Conservation (phyloP, 2,113 vertebrate species). For the Brachirus orientalis region DNA sequence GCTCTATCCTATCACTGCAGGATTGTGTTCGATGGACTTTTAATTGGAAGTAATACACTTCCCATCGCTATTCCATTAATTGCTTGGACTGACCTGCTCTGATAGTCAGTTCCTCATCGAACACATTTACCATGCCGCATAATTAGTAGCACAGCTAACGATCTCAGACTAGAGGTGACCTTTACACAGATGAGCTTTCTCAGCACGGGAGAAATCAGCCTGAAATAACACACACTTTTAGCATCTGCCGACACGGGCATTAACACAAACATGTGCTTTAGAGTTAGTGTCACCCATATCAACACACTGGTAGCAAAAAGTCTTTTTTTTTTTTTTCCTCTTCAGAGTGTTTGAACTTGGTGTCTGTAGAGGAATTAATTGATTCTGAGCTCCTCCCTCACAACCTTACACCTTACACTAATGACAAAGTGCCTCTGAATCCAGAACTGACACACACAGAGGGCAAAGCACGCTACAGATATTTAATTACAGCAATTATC, state of each 20-base stretch:
- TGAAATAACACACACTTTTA: conserved; percentile 17
- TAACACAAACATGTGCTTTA: background rate
- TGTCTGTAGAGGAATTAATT: conserved; percentile 23
- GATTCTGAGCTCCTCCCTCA: conserved; percentile 41
- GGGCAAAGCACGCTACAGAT: conserved; percentile 10
- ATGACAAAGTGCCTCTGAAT: conserved; percentile 50
- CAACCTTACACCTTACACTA: conserved; percentile 22
- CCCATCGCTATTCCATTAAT: conserved; percentile 76
- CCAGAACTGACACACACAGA: conserved; percentile 1
- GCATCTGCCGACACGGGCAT: background rate
- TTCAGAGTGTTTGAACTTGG: background rate
- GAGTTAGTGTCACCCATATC: background rate
- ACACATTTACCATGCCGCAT: conserved; percentile 53
- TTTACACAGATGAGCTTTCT: conserved; percentile 68
- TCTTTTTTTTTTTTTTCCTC: background rate
- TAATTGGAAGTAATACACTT: conserved; percentile 81
- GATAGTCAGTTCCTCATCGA: conserved; percentile 53
- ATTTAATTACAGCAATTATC: conserved; percentile 59
- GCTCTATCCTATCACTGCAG: conserved; percentile 47
- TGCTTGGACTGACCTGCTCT: conserved; percentile 63
- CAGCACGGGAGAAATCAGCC: conserved; percentile 38
- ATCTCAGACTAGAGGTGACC: conserved; percentile 62
- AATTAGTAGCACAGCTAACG: conserved; percentile 69
- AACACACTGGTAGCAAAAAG: background rate
- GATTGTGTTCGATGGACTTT: conserved; percentile 72